Conservation (phyloP, 2,888 invertebrate species). For the Nymphalis polychloros region DNA sequence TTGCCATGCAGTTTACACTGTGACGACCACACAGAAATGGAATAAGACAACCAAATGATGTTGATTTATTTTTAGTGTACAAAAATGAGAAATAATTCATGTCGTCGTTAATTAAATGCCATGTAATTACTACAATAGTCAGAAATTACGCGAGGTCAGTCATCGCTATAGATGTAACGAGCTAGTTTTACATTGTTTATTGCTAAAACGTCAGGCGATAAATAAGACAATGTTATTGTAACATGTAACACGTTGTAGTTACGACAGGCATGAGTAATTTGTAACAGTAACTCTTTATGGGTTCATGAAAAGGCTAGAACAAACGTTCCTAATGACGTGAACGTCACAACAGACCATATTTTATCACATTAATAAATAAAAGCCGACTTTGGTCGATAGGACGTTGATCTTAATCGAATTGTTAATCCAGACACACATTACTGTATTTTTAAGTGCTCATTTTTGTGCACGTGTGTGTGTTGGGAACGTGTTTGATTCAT, state of each 20-base stretch:
- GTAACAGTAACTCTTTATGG: conserved; percentile 19
- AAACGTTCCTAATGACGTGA: conserved; percentile 4
- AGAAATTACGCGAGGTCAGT: conserved; percentile 9
- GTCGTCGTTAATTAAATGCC: not conserved
- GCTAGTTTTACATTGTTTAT: conserved; percentile 9
- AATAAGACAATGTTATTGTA: conserved; percentile 20
- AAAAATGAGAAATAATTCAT: not conserved
- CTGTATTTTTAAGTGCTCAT: too few species aligned
- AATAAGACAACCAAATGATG: not conserved
- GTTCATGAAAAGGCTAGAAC: conserved; percentile 12
- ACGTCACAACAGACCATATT: not conserved
- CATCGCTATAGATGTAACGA: conserved; percentile 1
- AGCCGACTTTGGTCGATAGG: not conserved
- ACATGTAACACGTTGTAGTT: conserved; percentile 13
- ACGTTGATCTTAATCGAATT: too few species aligned
- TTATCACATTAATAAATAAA: conserved; percentile 2
- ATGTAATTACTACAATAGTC: not conserved
- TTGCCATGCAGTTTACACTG: too few species aligned
- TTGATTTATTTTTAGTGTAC: not conserved
- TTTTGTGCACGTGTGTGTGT: too few species aligned
- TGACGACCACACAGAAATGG: too few species aligned
- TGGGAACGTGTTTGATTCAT: too few species aligned
- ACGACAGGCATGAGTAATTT: conserved; percentile 20
- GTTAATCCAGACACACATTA: too few species aligned
- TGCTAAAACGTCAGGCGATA: conserved; percentile 7